Conservation (phyloP, 2,888 invertebrate species). For the Diogma glabrata region DNA sequence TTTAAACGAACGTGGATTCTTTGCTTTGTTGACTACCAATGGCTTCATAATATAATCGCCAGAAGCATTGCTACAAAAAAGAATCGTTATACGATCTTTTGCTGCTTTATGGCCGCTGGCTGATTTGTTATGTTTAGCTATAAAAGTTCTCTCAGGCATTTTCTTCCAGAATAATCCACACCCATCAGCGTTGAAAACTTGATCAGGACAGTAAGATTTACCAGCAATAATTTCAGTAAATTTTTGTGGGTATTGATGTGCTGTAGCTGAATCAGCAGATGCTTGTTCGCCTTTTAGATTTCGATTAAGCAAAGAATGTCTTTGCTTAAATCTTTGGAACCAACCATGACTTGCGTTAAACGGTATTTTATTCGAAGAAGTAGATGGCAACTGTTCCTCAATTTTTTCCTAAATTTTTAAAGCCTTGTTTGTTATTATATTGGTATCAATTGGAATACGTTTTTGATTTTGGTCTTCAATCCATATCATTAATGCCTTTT, state of each 20-base stretch:
- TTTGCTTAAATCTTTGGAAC: conserved; percentile 18
- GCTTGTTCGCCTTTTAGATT: background rate
- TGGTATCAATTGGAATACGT: background rate
- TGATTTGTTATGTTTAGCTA: conserved; percentile 22
- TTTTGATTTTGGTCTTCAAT: background rate
- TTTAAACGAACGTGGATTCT: too few species aligned
- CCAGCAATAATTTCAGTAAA: conserved; percentile 11
- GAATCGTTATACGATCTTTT: conserved; percentile 22
- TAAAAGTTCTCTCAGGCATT: conserved; percentile 24
- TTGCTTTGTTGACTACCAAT: too few species aligned
- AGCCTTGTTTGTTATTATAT: background rate
- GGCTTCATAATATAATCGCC: too few species aligned
- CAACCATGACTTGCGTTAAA: conserved; percentile 19
- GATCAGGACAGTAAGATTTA: too few species aligned
- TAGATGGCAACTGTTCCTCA: background rate
- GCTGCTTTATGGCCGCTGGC: conserved; percentile 13
- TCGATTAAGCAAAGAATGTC: conserved; percentile 15
- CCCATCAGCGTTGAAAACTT: too few species aligned
- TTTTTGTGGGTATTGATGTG: conserved; percentile 9
- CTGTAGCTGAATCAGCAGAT: conserved; percentile 6
- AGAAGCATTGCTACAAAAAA: conserved; percentile 22
- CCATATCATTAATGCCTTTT: conserved; percentile 9
- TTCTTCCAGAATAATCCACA: too few species aligned
- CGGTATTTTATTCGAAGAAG: background rate
- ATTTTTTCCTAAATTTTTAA: background rate